Evolutionary conservation across 2,113 vertebrate genomes (phyloP), one percentile per base, ranked within the genome.

Genomic region (Nematolebias whitei): DNA sequence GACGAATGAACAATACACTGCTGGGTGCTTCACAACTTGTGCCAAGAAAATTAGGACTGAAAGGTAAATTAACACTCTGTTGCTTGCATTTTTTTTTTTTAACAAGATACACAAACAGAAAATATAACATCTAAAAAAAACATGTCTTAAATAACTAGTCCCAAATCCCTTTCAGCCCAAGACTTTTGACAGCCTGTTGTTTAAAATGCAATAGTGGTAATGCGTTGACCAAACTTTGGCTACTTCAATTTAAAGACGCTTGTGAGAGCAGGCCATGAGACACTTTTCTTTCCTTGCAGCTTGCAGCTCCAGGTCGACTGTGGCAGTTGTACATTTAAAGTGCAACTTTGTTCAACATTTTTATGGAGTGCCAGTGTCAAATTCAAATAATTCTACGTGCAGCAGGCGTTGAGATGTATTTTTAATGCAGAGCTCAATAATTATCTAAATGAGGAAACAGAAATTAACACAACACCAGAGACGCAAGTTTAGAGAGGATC

Each of bases 1-100:
- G 19, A 62, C 39, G 23, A n/a, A n/a, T n/a, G n/a, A n/a, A 54
- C 58, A 48, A 19, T 50, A n/a, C 44, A 51, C 12, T 32, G 14
- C 0, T 48, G 44, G 26, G 23, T 51, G 52, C 35, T 56, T 23
- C n/a, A 32, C 14, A 32, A 18, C 10, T 52, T 2, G n/a, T 32
- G 22, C 15, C 14, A 14, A 24, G 2, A 24, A 13, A 14, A 15
- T 50, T 6, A 32, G 16, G 24, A 1, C 24, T n/a, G 8, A 52
- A 1, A 18, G 26, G 14, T 29, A 16, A n/a, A n/a, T 52, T 11
- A 13, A 12, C 3, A 12, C n/a, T 32, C n/a, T 3, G 14, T 35
- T 35, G 10, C 24, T 32, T 24, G 16, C 8, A 50, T 50, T 5
- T 15, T 15, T 23, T 24, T 50, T 50, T 47, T 2, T 4, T 23